Conservation (phyloP, 2,113 vertebrate genomes). For the Meles meles region DNA sequence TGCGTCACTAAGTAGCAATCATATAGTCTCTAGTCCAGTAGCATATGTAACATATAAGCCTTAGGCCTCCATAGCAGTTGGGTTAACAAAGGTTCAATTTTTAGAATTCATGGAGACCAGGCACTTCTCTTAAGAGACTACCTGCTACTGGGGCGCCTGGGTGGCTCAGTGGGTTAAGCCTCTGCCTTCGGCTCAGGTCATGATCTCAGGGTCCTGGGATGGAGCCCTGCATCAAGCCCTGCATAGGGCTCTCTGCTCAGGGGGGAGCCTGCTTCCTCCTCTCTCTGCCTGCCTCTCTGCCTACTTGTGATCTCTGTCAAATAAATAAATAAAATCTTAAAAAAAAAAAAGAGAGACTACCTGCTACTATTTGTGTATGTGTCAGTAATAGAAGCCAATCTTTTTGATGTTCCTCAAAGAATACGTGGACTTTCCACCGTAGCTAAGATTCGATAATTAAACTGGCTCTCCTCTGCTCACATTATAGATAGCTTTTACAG, state of each 20-base stretch:
- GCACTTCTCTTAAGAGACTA: not conserved
- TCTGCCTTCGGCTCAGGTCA: no score
- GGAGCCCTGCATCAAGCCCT: no score
- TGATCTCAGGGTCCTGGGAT: no score
- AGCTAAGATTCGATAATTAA: not conserved
- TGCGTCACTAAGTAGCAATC: not conserved
- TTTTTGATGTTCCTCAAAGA: not conserved
- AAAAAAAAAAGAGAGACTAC: no score
- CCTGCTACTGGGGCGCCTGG: no score
- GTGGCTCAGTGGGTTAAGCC: no score
- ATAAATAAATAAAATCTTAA: no score
- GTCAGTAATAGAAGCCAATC: not conserved
- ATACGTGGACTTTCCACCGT: not conserved
- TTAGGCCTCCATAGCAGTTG: not conserved
- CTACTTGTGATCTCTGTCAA: no score
- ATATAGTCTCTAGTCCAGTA: not conserved
- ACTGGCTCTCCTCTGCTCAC: not conserved
- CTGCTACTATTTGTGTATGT: not conserved
- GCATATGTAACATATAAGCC: not conserved
- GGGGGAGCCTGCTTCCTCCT: no score
- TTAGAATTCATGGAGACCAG: not conserved
- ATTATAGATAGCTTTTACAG: not conserved
- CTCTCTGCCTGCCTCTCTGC: no score
- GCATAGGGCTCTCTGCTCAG: no score
- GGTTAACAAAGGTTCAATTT: constrained; percentile 4